These are phyloP conservation scores for Artibeus lituratus DNA, from an alignment of 2,797 vertebrate genomes.

Conservation along the genomic window DNA sequence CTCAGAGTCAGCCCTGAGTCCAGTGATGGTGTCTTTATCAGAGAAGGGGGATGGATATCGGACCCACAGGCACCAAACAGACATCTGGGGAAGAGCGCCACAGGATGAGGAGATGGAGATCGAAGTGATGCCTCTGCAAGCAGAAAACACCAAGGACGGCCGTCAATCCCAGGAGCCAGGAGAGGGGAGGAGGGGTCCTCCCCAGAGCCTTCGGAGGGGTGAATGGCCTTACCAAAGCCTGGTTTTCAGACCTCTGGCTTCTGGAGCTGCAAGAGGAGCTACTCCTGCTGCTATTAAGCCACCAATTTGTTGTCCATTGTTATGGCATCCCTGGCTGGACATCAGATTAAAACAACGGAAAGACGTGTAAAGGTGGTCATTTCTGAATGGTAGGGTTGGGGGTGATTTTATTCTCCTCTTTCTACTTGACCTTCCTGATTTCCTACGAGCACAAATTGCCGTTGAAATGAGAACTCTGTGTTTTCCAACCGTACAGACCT, in stretches of 20 bases:
- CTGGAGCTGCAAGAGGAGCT: no score
- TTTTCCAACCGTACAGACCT: background rate
- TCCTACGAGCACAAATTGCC: background rate
- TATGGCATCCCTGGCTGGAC: background rate
- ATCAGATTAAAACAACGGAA: background rate
- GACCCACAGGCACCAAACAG: background rate
- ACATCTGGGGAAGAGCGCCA: background rate
- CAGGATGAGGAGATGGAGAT: background rate
- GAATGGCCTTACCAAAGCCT: no score
- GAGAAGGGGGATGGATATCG: background rate
- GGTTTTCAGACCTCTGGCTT: no score
- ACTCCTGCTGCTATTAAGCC: no score
- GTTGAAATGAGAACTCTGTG: background rate
- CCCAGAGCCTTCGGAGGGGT: no score
- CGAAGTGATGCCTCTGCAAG: background rate
- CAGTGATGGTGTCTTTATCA: background rate
- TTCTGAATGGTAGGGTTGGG: background rate
- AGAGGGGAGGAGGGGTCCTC: no score
- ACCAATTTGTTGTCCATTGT: no score
- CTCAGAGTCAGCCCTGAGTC: background rate
- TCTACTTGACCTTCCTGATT: background rate
- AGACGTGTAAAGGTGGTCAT: background rate
- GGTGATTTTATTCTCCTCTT: background rate
- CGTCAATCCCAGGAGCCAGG: background rate
- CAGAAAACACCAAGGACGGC: background rate